Conservation (phyloP, 2,113 vertebrate genomes). For the Neoarius graeffei region DNA sequence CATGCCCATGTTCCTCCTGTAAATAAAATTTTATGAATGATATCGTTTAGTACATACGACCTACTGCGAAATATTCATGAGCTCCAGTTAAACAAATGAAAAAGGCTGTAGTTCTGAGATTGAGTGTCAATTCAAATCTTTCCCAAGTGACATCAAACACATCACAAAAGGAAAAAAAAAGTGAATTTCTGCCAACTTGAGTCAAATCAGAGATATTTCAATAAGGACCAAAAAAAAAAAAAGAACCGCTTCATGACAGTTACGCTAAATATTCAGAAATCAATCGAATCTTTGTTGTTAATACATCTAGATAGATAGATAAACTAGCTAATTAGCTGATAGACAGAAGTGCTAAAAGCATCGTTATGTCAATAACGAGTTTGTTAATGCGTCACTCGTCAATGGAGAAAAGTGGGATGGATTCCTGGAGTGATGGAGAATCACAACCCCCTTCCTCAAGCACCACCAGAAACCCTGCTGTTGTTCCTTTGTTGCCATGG, state of each 20-base stretch:
- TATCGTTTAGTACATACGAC: neutral
- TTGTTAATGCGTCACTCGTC: no score
- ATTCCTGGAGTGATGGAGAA: conserved; percentile 41
- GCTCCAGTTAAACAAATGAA: neutral
- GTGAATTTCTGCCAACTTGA: neutral
- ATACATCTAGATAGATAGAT: neutral
- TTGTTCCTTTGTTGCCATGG: conserved; percentile 85
- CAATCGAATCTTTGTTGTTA: neutral
- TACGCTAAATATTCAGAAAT: neutral
- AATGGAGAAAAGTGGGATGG: conserved; percentile 1
- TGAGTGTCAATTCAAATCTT: neutral
- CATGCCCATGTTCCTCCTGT: neutral
- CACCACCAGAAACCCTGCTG: conserved; percentile 73
- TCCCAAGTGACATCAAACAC: neutral
- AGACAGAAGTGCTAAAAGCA: neutral
- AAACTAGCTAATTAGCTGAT: neutral
- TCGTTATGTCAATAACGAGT: neutral
- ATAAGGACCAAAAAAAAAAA: neutral
- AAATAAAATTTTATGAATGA: neutral
- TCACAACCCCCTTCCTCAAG: conserved; percentile 51
- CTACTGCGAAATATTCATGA: neutral
- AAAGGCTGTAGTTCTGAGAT: neutral
- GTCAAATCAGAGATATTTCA: neutral
- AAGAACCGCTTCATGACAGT: neutral
- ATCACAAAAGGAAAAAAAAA: neutral